Percentiles rank a stretch among this genome's conserved stretches.
Conservation (phyloP, 2,888 invertebrate genomes). For the Thera obeliscata region DNA sequence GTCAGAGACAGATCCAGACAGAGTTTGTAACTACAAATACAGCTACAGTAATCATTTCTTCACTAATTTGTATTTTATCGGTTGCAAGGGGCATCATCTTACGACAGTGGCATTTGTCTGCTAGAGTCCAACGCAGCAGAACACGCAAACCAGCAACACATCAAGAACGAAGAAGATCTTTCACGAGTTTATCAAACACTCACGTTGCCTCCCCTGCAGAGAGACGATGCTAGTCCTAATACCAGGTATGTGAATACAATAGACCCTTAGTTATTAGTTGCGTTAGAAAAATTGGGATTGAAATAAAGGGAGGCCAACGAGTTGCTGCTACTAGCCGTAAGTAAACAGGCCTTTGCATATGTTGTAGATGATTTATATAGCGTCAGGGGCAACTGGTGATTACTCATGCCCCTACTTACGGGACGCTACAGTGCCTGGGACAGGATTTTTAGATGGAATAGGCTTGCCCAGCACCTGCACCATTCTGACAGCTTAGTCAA, state of each 20-base stretch:
- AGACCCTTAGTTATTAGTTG: not conserved
- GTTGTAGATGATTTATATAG: too few species aligned
- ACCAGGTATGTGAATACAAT: constrained; percentile 51
- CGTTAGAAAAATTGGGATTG: not conserved
- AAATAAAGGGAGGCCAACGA: too few species aligned
- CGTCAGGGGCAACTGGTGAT: too few species aligned
- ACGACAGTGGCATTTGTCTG: constrained; percentile 67
- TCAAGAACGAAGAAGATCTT: constrained; percentile 70
- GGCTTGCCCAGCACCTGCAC: too few species aligned
- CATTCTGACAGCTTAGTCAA: too few species aligned
- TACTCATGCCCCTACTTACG: too few species aligned
- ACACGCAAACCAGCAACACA: constrained; percentile 57
- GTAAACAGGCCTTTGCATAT: too few species aligned
- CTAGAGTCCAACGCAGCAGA: constrained; percentile 63
- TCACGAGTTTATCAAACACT: constrained; percentile 73
- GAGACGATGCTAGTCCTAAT: constrained; percentile 66
- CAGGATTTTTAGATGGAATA: too few species aligned
- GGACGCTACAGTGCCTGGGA: too few species aligned
- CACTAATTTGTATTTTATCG: constrained; percentile 14
- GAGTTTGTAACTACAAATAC: too few species aligned
- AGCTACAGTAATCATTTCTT: too few species aligned
- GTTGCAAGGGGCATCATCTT: constrained; percentile 61
- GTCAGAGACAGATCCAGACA: too few species aligned
- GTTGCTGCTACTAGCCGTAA: not conserved
- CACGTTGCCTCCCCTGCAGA: constrained; percentile 60